Conservation (phyloP, 2,797 vertebrate genomes). For the Scarus forsteni region DNA sequence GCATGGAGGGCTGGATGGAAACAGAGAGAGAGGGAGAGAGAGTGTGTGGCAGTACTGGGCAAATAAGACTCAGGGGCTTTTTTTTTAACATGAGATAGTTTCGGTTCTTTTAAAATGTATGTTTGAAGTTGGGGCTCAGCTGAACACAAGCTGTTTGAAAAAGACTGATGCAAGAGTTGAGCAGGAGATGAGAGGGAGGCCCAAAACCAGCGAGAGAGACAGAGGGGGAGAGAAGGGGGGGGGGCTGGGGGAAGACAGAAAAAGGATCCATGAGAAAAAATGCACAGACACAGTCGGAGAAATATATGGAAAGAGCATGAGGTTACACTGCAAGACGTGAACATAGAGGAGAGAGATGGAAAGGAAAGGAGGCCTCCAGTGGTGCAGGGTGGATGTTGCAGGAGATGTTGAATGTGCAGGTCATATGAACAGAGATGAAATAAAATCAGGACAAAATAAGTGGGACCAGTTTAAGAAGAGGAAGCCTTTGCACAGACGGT, state of each 20-base stretch:
- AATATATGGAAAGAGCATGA: constrained; percentile 47
- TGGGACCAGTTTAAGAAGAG: neutral
- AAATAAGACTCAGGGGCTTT: constrained; percentile 79
- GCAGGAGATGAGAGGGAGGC: constrained; percentile 70
- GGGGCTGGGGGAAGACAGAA: constrained; percentile 35
- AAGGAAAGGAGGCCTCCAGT: constrained; percentile 61
- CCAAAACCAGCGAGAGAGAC: constrained; percentile 18
- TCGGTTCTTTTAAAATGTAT: constrained; percentile 79
- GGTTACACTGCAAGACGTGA: constrained; percentile 32
- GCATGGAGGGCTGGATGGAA: constrained; percentile 50
- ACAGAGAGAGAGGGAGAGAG: constrained; percentile 30
- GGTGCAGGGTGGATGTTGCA: constrained; percentile 51
- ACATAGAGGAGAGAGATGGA: constrained; percentile 31
- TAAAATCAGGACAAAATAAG: constrained; percentile 23
- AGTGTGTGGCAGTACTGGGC: constrained; percentile 62
- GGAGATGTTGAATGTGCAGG: constrained; percentile 8
- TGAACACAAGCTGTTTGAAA: constrained; percentile 79
- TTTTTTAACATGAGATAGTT: constrained; percentile 80
- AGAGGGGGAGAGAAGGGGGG: constrained; percentile 29
- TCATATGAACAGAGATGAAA: constrained; percentile 12
- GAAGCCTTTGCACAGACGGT: constrained; percentile 1
- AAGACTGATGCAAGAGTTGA: constrained; percentile 76
- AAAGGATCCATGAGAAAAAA: constrained; percentile 51
- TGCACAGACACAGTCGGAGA: constrained; percentile 32
- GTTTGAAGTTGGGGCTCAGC: constrained; percentile 81